Evolutionary conservation across 1,140 invertebrate species (phyloP).

Genomic region (Agraylea sexmaculata): DNA sequence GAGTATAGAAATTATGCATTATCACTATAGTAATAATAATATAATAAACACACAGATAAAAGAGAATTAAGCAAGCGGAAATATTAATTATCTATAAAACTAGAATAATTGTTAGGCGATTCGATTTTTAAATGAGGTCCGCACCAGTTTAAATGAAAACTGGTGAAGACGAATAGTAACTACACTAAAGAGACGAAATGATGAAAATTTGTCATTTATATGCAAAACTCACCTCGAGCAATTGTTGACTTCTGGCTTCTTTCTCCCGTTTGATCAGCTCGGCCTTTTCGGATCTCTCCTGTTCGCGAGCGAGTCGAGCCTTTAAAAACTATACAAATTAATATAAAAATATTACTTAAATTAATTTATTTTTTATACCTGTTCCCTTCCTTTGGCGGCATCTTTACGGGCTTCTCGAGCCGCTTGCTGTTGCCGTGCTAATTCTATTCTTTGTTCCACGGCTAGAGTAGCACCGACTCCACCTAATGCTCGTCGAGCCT

Average conservation of each 20-base stretch:
- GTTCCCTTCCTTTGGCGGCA: constrained; percentile 35
- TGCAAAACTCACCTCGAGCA: constrained; percentile 48
- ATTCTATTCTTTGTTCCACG: constrained; percentile 52
- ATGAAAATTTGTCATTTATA: constrained; percentile 4
- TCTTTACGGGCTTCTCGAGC: constrained; percentile 45
- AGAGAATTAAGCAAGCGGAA: constrained; percentile 9
- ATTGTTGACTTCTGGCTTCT: constrained; percentile 51
- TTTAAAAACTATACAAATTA: constrained; percentile 26
- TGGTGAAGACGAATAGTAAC: not conserved
- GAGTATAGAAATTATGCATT: too few species aligned
- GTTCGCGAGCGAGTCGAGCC: constrained; percentile 54
- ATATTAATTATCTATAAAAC: constrained; percentile 1
- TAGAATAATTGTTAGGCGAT: too few species aligned
- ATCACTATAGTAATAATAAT: too few species aligned
- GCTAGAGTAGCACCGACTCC: constrained; percentile 44
- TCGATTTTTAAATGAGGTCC: too few species aligned
- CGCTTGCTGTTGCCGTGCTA: constrained; percentile 50
- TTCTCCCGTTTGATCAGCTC: constrained; percentile 43
- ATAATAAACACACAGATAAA: constrained; percentile 9
- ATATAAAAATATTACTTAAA: constrained; percentile 1
- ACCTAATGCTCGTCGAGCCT: constrained; percentile 37
- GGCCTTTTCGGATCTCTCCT: constrained; percentile 27
- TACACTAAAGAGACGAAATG: not conserved
- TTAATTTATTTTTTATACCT: too few species aligned
- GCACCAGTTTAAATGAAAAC: too few species aligned